phyloP scores from a whole-genome alignment of 2,888 invertebrate species.

The Phasia obesa region DNA sequence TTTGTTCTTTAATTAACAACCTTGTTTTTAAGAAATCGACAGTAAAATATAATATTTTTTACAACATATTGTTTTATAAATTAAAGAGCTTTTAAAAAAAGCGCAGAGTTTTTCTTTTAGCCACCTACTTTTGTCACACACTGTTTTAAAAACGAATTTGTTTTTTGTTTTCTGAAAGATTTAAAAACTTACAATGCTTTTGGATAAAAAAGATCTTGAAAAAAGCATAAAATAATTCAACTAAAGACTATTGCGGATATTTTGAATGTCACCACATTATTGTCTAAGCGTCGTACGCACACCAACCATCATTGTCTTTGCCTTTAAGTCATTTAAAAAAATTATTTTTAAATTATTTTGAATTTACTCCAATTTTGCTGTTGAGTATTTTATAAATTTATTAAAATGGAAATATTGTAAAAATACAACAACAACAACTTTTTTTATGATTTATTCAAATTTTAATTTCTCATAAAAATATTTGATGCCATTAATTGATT shows the following conservation, averaged over 20 bases:
- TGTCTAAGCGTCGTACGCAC: constrained; percentile 1
- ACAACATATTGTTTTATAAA: no score
- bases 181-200: constrained; percentile 7
- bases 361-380: constrained; percentile 57
- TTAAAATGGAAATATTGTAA: not conserved
- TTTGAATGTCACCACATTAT: constrained; percentile 51
- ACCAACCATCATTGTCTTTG: not conserved
- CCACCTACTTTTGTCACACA: not conserved
- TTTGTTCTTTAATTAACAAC: no score
- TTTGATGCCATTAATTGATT: constrained; percentile 32
- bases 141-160: not conserved
- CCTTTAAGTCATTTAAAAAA: constrained; percentile 48
- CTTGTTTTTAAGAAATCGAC: no score
- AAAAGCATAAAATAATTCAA: constrained; percentile 24
- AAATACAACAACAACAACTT: not conserved
- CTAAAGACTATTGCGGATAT: constrained; percentile 25
- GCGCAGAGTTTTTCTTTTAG: not conserved
- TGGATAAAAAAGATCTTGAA: constrained; percentile 39
- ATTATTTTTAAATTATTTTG: constrained; percentile 56
- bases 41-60: no score
- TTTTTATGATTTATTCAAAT: not conserved
- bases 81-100: not conserved
- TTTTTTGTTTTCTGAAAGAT: not conserved
- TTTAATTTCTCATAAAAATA: not conserved
- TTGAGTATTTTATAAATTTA: constrained; percentile 38